Conservation (phyloP, 23 tunicate species). For the Halocynthia roretzi region DNA sequence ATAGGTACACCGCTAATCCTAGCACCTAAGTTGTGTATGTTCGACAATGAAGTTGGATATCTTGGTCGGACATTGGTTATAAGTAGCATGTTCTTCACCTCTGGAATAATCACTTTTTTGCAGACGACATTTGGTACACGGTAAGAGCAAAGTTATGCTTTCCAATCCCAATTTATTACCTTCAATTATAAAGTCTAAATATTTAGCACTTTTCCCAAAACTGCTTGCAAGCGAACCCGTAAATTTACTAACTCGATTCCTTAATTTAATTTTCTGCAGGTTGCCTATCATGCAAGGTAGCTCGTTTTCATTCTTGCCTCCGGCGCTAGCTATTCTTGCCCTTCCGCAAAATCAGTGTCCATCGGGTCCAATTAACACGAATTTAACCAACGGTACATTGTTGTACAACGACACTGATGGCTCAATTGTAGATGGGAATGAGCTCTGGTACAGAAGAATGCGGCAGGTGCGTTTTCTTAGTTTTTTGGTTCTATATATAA, state of each 20-base stretch:
- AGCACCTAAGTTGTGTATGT: conserved; percentile 54
- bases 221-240: not conserved
- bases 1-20: conserved; percentile 56
- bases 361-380: conserved; percentile 6
- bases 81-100: conserved; percentile 38
- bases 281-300: conserved; percentile 28
- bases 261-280: not conserved
- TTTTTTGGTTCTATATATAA: not conserved
- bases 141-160: conserved; percentile 11
- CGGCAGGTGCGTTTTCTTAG: conserved; percentile 10
- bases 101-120: conserved; percentile 61
- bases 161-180: not conserved
- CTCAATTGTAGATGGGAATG: conserved; percentile 11
- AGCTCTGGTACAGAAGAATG: conserved; percentile 32
- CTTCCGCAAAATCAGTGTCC: conserved; percentile 28
- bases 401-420: conserved; percentile 32
- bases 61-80: conserved; percentile 43
- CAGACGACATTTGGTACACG: conserved; percentile 77
- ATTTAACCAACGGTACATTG: conserved; percentile 4
- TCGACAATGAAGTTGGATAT: conserved; percentile 54
- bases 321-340: conserved; percentile 22
- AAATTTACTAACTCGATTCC: not conserved
- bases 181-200: too few species aligned
- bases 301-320: conserved; percentile 16
- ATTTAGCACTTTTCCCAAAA: too few species aligned